These are phyloP conservation scores for Australoheros facetus DNA, from an alignment of 2,797 vertebrate genomes.

Conservation along the genomic window DNA sequence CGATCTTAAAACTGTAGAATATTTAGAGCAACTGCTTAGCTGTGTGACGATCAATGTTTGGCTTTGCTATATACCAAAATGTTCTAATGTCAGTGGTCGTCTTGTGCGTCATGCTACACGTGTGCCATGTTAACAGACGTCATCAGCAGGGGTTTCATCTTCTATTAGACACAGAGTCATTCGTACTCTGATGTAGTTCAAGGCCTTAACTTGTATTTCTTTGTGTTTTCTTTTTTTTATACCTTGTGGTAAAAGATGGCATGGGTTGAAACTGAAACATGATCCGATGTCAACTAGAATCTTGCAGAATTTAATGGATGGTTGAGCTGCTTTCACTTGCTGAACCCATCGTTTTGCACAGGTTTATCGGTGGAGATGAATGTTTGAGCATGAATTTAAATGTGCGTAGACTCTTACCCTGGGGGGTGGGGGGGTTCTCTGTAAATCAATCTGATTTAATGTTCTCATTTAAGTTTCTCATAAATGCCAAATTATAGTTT, in stretches of 20 bases:
- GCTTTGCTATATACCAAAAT: conserved; percentile 64
- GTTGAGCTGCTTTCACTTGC: conserved; percentile 81
- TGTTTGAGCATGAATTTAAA: conserved; percentile 67
- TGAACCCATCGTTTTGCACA: conserved; percentile 83
- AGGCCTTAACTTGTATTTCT: conserved; percentile 70
- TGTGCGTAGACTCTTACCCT: conserved; percentile 41
- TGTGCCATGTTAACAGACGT: conserved; percentile 41
- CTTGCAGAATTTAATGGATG: conserved; percentile 68
- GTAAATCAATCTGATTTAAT: conserved; percentile 56
- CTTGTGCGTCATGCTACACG: conserved; percentile 23
- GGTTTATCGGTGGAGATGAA: conserved; percentile 75
- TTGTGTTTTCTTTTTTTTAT: neutral
- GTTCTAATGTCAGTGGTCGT: conserved; percentile 42
- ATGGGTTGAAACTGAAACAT: conserved; percentile 26
- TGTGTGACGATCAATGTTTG: conserved; percentile 23
- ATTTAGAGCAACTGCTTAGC: conserved; percentile 33
- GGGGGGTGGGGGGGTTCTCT: conserved; percentile 48
- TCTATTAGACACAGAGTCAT: conserved; percentile 32
- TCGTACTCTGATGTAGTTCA: conserved; percentile 62
- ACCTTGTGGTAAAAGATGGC: conserved; percentile 13
- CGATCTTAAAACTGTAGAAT: conserved; percentile 31
- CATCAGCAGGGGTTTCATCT: neutral
- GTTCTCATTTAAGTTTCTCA: conserved; percentile 68
- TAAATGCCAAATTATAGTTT: conserved; percentile 91
- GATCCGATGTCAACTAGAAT: conserved; percentile 47